A percentile compares a stretch with the other conserved stretches of the same genome.
These are phyloP conservation scores for Lasioglossum leucozonium DNA, from an alignment of 2,888 invertebrate genomes.

Conservation along the genomic window DNA sequence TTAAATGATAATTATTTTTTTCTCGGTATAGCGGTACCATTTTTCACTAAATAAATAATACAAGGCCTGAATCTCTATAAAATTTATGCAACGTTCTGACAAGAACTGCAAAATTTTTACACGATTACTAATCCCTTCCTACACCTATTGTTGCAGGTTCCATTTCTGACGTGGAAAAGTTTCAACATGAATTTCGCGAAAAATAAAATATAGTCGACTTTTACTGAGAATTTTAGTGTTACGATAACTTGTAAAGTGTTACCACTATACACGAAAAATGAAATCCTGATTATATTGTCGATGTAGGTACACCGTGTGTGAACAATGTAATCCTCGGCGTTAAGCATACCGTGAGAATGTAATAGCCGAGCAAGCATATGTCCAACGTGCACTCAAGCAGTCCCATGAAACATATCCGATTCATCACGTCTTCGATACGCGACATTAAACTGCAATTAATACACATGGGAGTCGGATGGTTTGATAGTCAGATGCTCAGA, in stretches of 20 bases:
- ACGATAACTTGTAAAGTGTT: neutral
- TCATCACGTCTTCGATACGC: conserved; percentile 72
- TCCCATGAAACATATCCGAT: conserved; percentile 78
- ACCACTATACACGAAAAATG: neutral
- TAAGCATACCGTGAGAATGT: conserved; percentile 45
- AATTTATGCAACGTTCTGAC: neutral
- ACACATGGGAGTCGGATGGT: neutral
- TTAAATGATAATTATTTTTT: neutral
- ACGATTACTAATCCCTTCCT: neutral
- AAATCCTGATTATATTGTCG: neutral
- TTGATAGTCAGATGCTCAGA: neutral
- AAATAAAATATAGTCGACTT: neutral
- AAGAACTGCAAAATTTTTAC: neutral
- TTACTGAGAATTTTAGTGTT: neutral
- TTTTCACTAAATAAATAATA: neutral
- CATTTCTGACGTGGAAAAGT: neutral
- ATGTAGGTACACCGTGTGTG: neutral
- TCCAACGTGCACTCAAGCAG: conserved; percentile 76
- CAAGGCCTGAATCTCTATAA: neutral
- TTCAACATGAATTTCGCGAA: neutral
- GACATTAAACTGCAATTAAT: conserved; percentile 72
- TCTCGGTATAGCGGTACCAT: neutral
- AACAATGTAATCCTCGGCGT: neutral
- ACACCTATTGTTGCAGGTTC: neutral
- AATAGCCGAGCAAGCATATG: conserved; percentile 61